These are phyloP conservation scores for Mycetomoellerius zeteki DNA, from an alignment of 1,140 invertebrate genomes.

Conservation along the genomic window DNA sequence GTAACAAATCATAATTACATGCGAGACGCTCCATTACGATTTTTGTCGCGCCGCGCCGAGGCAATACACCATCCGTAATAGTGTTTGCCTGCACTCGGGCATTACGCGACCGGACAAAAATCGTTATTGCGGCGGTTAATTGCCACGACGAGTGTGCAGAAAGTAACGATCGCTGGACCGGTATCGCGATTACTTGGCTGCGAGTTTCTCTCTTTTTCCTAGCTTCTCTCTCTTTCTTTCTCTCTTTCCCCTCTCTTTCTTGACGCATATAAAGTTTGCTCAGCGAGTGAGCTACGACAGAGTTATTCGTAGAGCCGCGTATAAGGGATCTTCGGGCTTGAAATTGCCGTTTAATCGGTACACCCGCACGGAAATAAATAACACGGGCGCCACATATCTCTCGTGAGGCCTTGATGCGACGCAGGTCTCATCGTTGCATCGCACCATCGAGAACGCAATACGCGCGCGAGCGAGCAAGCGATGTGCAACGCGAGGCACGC, in stretches of 20 bases:
- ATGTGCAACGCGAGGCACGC: constrained; percentile 35
- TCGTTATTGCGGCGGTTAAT: constrained; percentile 61
- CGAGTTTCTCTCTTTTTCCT: constrained; percentile 12
- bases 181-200: constrained; percentile 60
- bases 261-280: constrained; percentile 37
- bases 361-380: constrained; percentile 67
- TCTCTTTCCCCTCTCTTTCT: neutral
- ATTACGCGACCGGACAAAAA: constrained; percentile 57
- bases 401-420: neutral
- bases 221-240: neutral
- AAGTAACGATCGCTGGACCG: constrained; percentile 61
- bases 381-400: constrained; percentile 52
- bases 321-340: neutral
- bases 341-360: constrained; percentile 65
- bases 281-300: constrained; percentile 31
- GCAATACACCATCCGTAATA: constrained; percentile 24
- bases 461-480: constrained; percentile 15
- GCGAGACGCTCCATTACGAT: constrained; percentile 46
- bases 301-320: constrained; percentile 1
- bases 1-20: constrained; percentile 61
- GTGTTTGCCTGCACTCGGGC: constrained; percentile 40
- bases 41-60: constrained; percentile 55
- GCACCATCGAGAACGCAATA: constrained; percentile 3
- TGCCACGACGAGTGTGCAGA: constrained; percentile 60
- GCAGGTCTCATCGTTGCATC: neutral